phyloP scores from a whole-genome alignment of 2,113 vertebrate genomes.

The Aegithalos caudatus region DNA sequence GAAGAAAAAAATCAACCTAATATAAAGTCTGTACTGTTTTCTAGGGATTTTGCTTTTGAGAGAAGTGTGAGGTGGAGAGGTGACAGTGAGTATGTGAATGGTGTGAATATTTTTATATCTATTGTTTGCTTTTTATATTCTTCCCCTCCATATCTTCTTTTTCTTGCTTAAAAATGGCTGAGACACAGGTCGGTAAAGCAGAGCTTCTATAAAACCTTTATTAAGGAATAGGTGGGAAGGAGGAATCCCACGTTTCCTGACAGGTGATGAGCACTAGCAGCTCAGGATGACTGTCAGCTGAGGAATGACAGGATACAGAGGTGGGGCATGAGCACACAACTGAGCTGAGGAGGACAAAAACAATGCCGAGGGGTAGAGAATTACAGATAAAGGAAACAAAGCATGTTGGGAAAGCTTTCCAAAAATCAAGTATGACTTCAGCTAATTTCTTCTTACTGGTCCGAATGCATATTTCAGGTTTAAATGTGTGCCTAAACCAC shows the following conservation, averaged over 20 bases:
- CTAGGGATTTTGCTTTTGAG: background rate
- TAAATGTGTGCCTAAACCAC: background rate
- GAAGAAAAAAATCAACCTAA: background rate
- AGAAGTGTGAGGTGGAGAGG: background rate
- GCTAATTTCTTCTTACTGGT: background rate
- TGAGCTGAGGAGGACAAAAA: background rate
- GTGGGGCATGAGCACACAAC: background rate
- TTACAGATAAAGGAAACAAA: background rate
- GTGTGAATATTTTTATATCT: background rate
- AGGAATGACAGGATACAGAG: slow-evolving; percentile 1
- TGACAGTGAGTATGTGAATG: background rate
- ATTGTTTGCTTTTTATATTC: background rate
- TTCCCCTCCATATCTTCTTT: background rate
- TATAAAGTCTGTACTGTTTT: background rate
- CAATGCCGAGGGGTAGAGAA: background rate
- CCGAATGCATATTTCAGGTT: background rate
- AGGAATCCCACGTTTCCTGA: background rate
- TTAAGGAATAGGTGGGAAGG: background rate
- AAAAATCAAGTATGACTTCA: background rate
- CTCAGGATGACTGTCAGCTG: background rate
- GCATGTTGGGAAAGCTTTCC: background rate
- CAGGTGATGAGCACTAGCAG: background rate
- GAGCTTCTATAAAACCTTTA: background rate
- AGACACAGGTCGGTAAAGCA: background rate
- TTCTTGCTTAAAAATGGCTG: background rate